Percentiles rank a stretch among this genome's conserved stretches.
These are phyloP conservation scores for Zaprionus africanus DNA, from an alignment of 1,140 invertebrate species.

Conservation along the genomic window DNA sequence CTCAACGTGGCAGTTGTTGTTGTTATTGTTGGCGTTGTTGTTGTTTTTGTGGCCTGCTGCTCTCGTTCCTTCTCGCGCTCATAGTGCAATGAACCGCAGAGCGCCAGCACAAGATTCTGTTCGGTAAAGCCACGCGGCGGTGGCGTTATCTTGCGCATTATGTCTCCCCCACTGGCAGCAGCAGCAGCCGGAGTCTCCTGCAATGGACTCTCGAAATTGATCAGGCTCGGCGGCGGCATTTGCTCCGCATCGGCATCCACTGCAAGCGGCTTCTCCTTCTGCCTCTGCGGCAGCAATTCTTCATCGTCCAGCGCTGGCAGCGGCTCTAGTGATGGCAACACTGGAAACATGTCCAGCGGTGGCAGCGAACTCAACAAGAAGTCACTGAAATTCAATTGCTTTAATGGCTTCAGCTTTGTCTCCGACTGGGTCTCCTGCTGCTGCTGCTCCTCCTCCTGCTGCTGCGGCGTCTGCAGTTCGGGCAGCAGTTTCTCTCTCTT, in stretches of 20 bases:
- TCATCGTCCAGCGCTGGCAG: conserved; percentile 45
- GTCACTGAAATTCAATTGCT: conserved; percentile 59
- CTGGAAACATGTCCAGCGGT: conserved; percentile 63
- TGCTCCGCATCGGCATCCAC: conserved; percentile 2
- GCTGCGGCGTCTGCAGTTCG: conserved; percentile 7
- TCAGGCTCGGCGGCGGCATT: conserved; percentile 53
- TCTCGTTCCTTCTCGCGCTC: conserved; percentile 60
- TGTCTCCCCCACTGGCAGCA: conserved; percentile 4
- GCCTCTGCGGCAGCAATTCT: not conserved
- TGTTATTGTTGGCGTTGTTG: conserved; percentile 20
- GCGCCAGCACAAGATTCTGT: conserved; percentile 75
- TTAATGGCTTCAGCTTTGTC: not conserved
- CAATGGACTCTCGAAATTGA: conserved; percentile 80
- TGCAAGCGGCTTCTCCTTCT: not conserved
- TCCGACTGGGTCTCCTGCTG: not conserved
- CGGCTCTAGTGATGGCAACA: conserved; percentile 70
- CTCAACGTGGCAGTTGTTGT: conserved; percentile 48
- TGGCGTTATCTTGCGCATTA: conserved; percentile 61
- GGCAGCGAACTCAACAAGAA: conserved; percentile 53
- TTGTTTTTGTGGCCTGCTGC: conserved; percentile 10
- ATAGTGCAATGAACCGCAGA: conserved; percentile 80
- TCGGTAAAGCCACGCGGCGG: conserved; percentile 68
- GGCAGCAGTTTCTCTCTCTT: conserved; percentile 15
- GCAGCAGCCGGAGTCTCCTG: conserved; percentile 58
- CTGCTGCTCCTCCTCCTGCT: conserved; percentile 13